phyloP scores from a whole-genome alignment of 2,888 invertebrate species.

The Machimus atricapillus region DNA sequence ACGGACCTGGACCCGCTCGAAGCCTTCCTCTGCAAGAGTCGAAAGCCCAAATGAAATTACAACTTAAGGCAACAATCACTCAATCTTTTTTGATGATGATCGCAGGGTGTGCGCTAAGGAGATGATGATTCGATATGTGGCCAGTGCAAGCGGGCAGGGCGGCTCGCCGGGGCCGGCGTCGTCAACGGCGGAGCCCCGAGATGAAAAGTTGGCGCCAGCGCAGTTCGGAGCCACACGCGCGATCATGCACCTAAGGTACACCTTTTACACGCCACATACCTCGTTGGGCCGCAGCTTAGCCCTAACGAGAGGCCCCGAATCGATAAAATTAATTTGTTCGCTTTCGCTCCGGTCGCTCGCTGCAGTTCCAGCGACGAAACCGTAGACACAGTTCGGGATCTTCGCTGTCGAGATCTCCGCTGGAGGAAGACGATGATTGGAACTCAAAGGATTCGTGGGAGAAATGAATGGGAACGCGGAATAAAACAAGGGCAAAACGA shows the following conservation, averaged over 20 bases:
- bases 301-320: conserved; percentile 18
- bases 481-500: conserved; percentile 4
- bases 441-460: not conserved
- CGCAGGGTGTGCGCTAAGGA: conserved; percentile 21
- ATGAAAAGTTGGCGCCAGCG: conserved; percentile 33
- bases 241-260: conserved; percentile 13
- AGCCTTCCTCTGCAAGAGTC: not conserved
- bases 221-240: conserved; percentile 35
- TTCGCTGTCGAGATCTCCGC: not conserved
- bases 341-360: not conserved
- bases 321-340: conserved; percentile 46
- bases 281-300: not conserved
- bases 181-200: not conserved
- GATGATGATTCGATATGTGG: conserved; percentile 23
- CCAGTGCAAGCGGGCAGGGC: not conserved
- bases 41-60: conserved; percentile 29
- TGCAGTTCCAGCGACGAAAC: not conserved
- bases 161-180: not conserved
- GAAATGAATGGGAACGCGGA: not conserved
- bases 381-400: not conserved
- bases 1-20: not conserved
- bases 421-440: not conserved
- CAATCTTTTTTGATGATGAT: conserved; percentile 34
- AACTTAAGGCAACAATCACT: conserved; percentile 36
- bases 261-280: conserved; percentile 26